Conservation (phyloP, 2,797 vertebrate species). For the Pangasius sanitwongsei region DNA sequence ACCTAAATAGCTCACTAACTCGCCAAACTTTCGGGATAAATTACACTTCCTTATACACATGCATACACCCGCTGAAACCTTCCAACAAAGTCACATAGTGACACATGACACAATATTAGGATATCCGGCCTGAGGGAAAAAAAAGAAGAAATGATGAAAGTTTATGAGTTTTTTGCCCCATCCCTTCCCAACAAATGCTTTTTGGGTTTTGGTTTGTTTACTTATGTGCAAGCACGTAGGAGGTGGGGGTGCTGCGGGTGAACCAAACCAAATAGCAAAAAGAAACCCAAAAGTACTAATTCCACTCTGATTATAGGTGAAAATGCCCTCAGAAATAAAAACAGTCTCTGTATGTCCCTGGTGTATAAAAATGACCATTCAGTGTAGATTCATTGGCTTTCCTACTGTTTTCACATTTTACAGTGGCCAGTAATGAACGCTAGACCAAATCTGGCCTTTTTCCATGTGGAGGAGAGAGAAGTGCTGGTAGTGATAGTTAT, state of each 20-base stretch:
- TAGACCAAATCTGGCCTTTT: neutral
- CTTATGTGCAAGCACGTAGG: neutral
- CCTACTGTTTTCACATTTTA: neutral
- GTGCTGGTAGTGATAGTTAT: conserved; percentile 39
- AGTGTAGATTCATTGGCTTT: neutral
- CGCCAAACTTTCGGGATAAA: neutral
- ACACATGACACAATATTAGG: neutral
- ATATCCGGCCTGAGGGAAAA: neutral
- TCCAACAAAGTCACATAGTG: neutral
- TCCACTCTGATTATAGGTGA: neutral
- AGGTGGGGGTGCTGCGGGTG: neutral
- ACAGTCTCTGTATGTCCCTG: neutral
- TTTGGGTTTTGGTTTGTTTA: neutral
- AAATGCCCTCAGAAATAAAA: neutral
- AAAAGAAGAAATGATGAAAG: neutral
- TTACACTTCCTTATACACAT: neutral
- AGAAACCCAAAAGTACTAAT: neutral
- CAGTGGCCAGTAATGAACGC: neutral
- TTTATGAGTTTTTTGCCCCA: neutral
- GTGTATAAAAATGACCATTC: neutral
- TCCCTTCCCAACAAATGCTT: neutral
- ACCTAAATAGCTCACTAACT: neutral
- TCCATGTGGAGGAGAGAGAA: neutral
- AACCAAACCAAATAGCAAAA: neutral
- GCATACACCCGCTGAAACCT: neutral